Percentiles rank a stretch among this genome's conserved stretches.
These are phyloP conservation scores for Orthonevra nobilis DNA, from an alignment of 2,888 invertebrate genomes.

Conservation along the genomic window DNA sequence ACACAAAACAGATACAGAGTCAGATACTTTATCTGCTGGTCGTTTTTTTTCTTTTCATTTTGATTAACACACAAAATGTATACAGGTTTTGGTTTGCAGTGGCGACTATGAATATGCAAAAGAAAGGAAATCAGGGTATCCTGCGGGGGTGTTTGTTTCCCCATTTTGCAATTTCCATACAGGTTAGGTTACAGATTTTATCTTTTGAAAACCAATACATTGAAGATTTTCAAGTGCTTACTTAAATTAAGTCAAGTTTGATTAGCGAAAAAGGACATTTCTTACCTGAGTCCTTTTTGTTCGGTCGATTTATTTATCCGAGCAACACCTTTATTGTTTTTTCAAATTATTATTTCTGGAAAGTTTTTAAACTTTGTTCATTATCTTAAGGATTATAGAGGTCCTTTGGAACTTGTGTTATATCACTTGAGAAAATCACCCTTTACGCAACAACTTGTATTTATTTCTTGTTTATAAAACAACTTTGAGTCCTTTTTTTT, in stretches of 20 bases:
- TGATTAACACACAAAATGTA: conserved; percentile 7
- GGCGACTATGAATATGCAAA: neutral
- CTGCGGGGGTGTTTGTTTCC: neutral
- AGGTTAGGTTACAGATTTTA: neutral
- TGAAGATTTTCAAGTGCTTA: too few species aligned
- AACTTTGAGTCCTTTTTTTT: neutral
- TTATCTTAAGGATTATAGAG: conserved; percentile 25
- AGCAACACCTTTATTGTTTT: neutral
- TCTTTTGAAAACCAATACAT: neutral
- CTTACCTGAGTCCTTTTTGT: conserved; percentile 29
- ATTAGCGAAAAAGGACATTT: neutral
- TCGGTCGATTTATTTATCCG: conserved; percentile 17
- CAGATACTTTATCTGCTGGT: conserved; percentile 19
- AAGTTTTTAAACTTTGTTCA: conserved; percentile 31
- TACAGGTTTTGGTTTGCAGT: neutral
- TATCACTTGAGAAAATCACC: conserved; percentile 13
- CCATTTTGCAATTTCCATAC: neutral
- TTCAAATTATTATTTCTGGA: neutral
- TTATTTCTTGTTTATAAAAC: too few species aligned
- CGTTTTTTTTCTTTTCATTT: neutral
- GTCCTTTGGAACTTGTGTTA: conserved; percentile 26
- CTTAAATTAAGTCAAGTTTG: too few species aligned
- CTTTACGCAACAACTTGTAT: conserved; percentile 1
- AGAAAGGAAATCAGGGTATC: conserved; percentile 1
- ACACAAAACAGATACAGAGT: neutral